These are phyloP conservation scores for Enteromius fasciolatus DNA, from an alignment of 2,797 vertebrate species.

Conservation along the genomic window DNA sequence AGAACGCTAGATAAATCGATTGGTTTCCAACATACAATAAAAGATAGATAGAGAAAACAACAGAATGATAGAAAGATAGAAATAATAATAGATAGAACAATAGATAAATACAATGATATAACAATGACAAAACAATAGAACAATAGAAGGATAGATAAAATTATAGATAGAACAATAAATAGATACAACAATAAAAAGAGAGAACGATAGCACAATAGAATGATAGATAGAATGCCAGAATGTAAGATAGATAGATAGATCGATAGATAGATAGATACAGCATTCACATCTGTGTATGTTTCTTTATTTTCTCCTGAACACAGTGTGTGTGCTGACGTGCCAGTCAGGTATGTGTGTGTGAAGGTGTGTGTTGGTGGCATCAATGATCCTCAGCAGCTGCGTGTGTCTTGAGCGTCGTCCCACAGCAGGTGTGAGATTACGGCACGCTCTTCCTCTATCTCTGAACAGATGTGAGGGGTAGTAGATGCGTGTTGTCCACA, in stretches of 20 bases:
- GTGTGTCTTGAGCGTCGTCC: slow-evolving; percentile 62
- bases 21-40: too few relatives aligned
- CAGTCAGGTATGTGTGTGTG: slow-evolving; percentile 21
- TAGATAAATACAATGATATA: too few relatives aligned
- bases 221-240: too few relatives aligned
- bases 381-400: slow-evolving; percentile 61
- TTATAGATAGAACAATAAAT: neutral
- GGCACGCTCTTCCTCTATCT: slow-evolving; percentile 63
- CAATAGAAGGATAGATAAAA: neutral
- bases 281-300: neutral
- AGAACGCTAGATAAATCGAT: neutral
- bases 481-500: slow-evolving; percentile 57
- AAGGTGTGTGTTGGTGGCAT: neutral
- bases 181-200: neutral
- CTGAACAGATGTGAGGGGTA: slow-evolving; percentile 69
- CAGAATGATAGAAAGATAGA: neutral
- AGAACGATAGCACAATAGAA: neutral
- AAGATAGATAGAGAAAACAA: neutral
- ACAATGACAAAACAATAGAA: neutral
- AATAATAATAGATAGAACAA: neutral
- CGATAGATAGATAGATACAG: neutral
- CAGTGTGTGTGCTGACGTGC: slow-evolving; percentile 14
- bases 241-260: neutral
- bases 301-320: neutral
- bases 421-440: slow-evolving; percentile 77